Evolutionary conservation across 2,113 vertebrate species (phyloP).

Genomic region (Gobiocypris rarus): DNA sequence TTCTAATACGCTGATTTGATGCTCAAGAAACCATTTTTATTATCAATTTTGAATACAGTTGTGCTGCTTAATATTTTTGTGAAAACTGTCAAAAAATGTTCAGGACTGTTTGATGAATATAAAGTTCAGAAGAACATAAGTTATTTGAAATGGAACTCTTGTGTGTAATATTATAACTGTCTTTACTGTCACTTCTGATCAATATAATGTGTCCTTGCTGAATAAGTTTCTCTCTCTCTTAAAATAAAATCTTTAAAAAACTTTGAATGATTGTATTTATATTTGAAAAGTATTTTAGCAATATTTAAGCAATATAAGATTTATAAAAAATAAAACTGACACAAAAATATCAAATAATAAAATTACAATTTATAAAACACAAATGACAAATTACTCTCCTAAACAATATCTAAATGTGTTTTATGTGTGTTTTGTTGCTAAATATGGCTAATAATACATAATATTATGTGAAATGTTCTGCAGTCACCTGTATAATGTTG

Average conservation of each 20-base stretch:
- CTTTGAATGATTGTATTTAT: background rate
- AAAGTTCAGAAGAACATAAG: background rate
- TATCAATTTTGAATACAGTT: background rate
- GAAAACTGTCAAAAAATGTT: background rate
- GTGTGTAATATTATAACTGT: background rate
- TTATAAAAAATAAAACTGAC: background rate
- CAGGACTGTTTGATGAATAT: background rate
- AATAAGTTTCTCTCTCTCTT: background rate
- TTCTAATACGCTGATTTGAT: background rate
- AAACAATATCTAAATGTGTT: background rate
- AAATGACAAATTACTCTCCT: background rate
- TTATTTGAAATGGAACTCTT: background rate
- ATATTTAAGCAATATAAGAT: background rate
- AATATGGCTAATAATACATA: background rate
- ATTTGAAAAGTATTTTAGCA: background rate
- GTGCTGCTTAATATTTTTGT: background rate
- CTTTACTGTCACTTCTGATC: background rate
- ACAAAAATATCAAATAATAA: background rate
- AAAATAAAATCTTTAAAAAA: background rate
- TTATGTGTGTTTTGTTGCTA: background rate
- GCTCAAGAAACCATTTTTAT: background rate
- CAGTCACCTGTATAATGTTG: conserved; percentile 86
- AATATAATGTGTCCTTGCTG: background rate
- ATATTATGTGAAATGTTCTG: background rate
- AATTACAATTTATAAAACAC: background rate